Evolutionary conservation across 2,797 vertebrate species (phyloP).

Genomic region (Sebastiscus tertius): DNA sequence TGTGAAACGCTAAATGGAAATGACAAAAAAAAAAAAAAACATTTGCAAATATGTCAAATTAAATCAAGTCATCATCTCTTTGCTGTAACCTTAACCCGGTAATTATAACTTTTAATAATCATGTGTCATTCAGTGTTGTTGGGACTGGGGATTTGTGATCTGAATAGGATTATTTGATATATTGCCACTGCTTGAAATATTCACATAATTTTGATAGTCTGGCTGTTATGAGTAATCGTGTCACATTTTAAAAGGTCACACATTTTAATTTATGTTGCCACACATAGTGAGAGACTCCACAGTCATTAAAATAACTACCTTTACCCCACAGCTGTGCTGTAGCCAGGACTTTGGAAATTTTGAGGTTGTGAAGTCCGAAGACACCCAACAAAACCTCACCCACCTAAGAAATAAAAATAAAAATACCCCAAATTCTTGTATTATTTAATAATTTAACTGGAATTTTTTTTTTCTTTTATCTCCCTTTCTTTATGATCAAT

Average conservation of each 20-base stretch:
- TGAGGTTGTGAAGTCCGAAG: not conserved
- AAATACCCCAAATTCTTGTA: not conserved
- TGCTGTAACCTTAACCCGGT: not conserved
- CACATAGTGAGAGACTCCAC: not conserved
- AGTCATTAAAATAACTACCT: not conserved
- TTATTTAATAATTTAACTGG: not conserved
- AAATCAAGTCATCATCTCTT: not conserved
- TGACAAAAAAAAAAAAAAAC: not conserved
- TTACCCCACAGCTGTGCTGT: not conserved
- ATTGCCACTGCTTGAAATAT: not conserved
- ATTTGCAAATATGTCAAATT: not conserved
- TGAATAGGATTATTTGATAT: not conserved
- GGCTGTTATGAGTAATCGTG: not conserved
- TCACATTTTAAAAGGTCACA: slow-evolving; percentile 23
- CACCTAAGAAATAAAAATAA: not conserved
- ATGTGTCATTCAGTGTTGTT: not conserved
- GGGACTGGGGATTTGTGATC: not conserved
- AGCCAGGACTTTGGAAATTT: not conserved
- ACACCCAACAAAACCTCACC: not conserved
- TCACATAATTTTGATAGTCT: not conserved
- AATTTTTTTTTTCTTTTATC: not conserved
- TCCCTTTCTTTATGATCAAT: not conserved
- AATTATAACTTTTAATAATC: not conserved
- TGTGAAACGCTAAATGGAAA: not conserved
- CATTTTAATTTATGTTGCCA: not conserved